Conservation (phyloP, 2,113 vertebrate species). For the Istiophorus platypterus region DNA sequence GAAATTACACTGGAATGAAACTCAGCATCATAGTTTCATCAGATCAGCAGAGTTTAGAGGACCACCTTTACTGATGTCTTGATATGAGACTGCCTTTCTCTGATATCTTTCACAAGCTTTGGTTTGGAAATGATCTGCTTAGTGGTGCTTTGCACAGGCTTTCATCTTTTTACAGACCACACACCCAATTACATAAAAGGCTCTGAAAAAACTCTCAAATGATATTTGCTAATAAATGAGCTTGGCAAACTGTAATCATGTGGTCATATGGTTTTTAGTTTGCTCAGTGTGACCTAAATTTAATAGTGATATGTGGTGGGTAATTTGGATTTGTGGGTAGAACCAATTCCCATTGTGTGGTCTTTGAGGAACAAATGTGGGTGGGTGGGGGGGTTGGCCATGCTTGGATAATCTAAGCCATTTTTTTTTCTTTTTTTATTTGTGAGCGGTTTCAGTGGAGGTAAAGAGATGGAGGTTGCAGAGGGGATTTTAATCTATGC, state of each 20-base stretch:
- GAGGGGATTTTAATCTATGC: constrained; percentile 73
- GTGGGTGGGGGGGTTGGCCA: constrained; percentile 79
- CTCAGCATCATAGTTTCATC: constrained; percentile 2
- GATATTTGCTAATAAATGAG: constrained; percentile 65
- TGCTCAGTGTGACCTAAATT: constrained; percentile 72
- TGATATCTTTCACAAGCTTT: constrained; percentile 60
- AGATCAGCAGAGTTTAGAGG: constrained; percentile 14
- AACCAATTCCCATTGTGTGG: constrained; percentile 86
- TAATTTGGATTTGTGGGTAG: constrained; percentile 67
- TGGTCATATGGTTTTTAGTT: constrained; percentile 79
- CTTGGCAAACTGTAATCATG: constrained; percentile 72
- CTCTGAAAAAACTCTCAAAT: constrained; percentile 37
- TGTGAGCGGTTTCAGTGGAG: constrained; percentile 38
- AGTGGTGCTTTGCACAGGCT: constrained; percentile 50
- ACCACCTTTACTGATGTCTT: constrained; percentile 20
- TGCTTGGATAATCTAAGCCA: constrained; percentile 88
- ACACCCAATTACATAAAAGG: constrained; percentile 68
- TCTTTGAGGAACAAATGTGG: constrained; percentile 75
- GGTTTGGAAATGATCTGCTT: constrained; percentile 59
- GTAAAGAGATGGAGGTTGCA: constrained; percentile 31
- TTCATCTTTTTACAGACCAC: constrained; percentile 71
- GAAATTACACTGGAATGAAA: background rate
- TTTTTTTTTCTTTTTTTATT: constrained; percentile 69
- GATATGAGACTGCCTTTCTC: constrained; percentile 22
- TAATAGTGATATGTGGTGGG: constrained; percentile 66